Evolutionary conservation across 2,888 invertebrate genomes (phyloP).

Genomic region (Vanessa cardui): DNA sequence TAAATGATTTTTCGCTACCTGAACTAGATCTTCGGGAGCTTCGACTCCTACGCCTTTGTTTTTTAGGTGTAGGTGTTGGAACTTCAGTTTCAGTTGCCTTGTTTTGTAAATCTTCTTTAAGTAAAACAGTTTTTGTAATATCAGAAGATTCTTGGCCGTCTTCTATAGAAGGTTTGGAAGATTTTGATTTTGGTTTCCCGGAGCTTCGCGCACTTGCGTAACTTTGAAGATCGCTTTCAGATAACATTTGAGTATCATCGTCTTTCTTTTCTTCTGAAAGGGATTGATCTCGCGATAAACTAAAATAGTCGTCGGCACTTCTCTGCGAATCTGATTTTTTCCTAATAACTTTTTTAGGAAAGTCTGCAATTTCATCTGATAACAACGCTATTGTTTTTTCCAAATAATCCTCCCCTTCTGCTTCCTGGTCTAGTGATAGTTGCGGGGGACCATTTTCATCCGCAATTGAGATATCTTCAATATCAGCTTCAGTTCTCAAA

Average conservation of each 20-base stretch:
- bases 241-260: slow-evolving; percentile 81
- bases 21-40: slow-evolving; percentile 72
- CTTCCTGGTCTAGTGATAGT: slow-evolving; percentile 77
- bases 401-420: slow-evolving; percentile 80
- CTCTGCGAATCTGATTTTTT: slow-evolving; percentile 85
- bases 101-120: slow-evolving; percentile 60
- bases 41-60: slow-evolving; percentile 70
- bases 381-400: slow-evolving; percentile 74
- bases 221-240: slow-evolving; percentile 85
- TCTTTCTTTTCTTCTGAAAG: slow-evolving; percentile 83
- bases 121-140: slow-evolving; percentile 56
- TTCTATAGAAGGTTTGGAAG: slow-evolving; percentile 59
- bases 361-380: slow-evolving; percentile 79
- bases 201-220: slow-evolving; percentile 86
- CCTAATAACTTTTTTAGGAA: slow-evolving; percentile 83
- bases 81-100: slow-evolving; percentile 44
- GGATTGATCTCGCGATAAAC: slow-evolving; percentile 84
- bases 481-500: slow-evolving; percentile 91
- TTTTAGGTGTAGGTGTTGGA: slow-evolving; percentile 52
- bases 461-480: slow-evolving; percentile 92
- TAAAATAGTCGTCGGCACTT: slow-evolving; percentile 85
- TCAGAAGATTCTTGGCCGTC: slow-evolving; percentile 65
- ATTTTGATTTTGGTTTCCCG: slow-evolving; percentile 69
- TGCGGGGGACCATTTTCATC: slow-evolving; percentile 85
- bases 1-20: slow-evolving; percentile 76